These are phyloP conservation scores for Ernsta delagoae DNA, from an alignment of 2,888 invertebrate species.

Conservation along the genomic window DNA sequence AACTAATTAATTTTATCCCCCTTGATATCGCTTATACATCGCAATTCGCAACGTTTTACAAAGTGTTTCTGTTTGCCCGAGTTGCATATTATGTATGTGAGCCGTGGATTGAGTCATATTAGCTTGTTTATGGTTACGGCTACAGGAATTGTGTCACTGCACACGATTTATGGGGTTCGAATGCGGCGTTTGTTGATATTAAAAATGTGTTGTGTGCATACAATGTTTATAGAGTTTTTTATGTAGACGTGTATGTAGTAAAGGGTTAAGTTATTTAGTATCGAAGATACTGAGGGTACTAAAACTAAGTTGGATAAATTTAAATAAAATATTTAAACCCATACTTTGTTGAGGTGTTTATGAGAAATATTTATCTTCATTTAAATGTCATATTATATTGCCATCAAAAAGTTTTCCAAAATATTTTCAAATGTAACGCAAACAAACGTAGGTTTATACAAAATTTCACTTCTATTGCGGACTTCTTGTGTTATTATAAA, in stretches of 20 bases:
- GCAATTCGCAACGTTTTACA: background rate
- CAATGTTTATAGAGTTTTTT: background rate
- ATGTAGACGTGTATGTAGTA: no score
- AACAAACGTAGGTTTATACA: background rate
- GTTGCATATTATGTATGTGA: slow-evolving; percentile 13
- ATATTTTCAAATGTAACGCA: no score
- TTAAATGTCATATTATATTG: no score
- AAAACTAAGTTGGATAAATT: no score
- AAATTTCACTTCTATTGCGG: background rate
- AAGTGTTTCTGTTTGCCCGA: background rate
- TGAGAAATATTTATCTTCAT: no score
- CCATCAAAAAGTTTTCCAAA: no score
- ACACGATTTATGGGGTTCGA: slow-evolving; percentile 23
- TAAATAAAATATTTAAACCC: no score
- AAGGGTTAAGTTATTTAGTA: no score
- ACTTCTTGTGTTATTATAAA: background rate
- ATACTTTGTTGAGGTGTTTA: no score
- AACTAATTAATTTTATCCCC: no score
- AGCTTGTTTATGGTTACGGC: slow-evolving; percentile 30
- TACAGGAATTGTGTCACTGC: slow-evolving; percentile 31
- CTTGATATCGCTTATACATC: no score
- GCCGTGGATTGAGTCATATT: slow-evolving; percentile 34
- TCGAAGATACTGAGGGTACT: no score
- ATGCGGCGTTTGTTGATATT: background rate
- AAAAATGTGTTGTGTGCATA: background rate